Base-by-base conservation (phyloP, 2,113 vertebrate genomes). In the Mungos mungo region DNA sequence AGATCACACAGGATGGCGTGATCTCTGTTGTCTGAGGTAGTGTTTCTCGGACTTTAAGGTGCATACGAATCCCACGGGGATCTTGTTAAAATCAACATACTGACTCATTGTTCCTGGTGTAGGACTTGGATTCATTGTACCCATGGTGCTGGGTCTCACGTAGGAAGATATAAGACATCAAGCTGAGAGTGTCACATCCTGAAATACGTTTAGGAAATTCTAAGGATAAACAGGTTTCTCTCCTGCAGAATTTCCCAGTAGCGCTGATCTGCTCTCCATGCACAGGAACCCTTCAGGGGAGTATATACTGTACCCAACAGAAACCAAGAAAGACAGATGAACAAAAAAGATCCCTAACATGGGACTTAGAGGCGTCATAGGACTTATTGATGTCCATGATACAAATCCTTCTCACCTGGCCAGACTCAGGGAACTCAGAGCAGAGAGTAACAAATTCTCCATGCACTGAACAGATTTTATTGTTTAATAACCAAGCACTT, bases 401-500 rank as follows among this genome's bases (percentile, higher is more conserved):
- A 25, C 25, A n/a, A 68, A 87, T 7, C 41, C 38, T 69, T 54
- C 80, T 85, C 27, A 74, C 81, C 92, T 87, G 85, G 76, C 41
- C 90, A 74, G 33, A 57, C 71, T 38, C 45, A 10, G 27, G 35
- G 12, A 11, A n/a, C 57, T 35, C 82, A 82, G 57, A 88, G 71
- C 93, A 92, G 69, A 69, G 50, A 94, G 33, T 9, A 69, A 60
- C 45, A 63, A 71, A 93, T 38, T 38, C 52, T 38, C 63, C 65
- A 47, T 27, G 45, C 47, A 23, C 25, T 38, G 77, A 93, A 54
- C 6, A 89, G 88, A 94, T 87, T 63, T 96, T 82, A 96, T 94
- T 68, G 41, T 94, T 97, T 96, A 96, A 96, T 91, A 80, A 96
- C 96, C 91, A 95, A 95, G 52, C 65, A 76, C 95, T 94, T 97